Percentiles rank a stretch among this genome's conserved stretches.
Evolutionary conservation across 2,797 vertebrate genomes (phyloP).

Genomic region (Eleutherodactylus coqui): DNA sequence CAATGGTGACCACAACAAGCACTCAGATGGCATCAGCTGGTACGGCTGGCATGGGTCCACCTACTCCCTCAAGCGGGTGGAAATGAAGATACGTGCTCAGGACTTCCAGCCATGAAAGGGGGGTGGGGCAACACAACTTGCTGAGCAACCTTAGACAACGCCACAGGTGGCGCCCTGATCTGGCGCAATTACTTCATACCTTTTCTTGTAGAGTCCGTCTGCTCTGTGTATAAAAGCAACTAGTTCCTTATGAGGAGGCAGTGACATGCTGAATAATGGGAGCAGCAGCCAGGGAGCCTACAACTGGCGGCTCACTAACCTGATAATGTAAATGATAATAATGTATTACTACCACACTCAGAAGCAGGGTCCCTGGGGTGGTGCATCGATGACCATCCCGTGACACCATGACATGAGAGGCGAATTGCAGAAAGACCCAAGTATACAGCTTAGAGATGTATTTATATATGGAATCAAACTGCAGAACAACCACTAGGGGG

Average conservation of each 20-base stretch:
- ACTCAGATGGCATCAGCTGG: slow-evolving; percentile 94
- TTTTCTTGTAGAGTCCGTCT: slow-evolving; percentile 34
- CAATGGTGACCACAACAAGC: slow-evolving; percentile 85
- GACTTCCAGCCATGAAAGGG: slow-evolving; percentile 82
- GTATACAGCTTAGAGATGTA: slow-evolving; percentile 10
- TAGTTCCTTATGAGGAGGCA: background rate
- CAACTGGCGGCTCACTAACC: background rate
- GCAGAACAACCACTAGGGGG: slow-evolving; percentile 13
- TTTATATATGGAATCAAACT: slow-evolving; percentile 9
- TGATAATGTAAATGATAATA: background rate
- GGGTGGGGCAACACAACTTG: background rate
- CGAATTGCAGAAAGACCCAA: background rate
- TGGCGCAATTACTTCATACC: background rate
- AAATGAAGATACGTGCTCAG: slow-evolving; percentile 95
- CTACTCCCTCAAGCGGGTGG: slow-evolving; percentile 92
- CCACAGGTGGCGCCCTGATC: slow-evolving; percentile 4
- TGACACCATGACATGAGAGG: background rate
- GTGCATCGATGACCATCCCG: background rate
- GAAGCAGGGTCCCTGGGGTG: background rate
- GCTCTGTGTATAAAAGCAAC: slow-evolving; percentile 45
- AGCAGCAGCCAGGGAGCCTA: background rate
- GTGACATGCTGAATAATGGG: background rate
- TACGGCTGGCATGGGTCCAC: slow-evolving; percentile 93
- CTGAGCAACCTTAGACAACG: background rate
- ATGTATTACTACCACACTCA: background rate